Evolutionary conservation across 2,797 vertebrate species (phyloP).

Genomic region (Mormyrus hasselquistii): DNA sequence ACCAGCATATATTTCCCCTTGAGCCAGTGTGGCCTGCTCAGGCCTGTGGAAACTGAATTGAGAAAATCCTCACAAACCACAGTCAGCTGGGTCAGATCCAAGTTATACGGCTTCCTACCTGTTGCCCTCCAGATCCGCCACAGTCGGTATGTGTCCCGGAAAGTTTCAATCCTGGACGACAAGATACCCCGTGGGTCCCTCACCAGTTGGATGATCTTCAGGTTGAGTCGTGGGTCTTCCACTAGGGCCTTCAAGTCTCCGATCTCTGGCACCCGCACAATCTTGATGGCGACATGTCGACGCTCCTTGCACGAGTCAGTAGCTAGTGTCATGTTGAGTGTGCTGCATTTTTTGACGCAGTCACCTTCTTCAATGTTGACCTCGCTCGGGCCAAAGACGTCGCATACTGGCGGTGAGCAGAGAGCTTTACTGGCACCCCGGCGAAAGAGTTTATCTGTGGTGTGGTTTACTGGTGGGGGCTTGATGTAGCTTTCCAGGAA

Average conservation of each 20-base stretch:
- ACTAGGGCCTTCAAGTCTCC: slow-evolving; percentile 79
- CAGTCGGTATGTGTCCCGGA: slow-evolving; percentile 83
- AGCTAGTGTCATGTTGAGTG: slow-evolving; percentile 80
- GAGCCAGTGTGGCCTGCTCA: slow-evolving; percentile 77
- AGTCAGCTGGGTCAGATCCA: slow-evolving; percentile 83
- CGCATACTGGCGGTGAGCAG: slow-evolving; percentile 80
- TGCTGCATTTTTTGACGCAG: slow-evolving; percentile 78
- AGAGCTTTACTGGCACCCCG: slow-evolving; percentile 83
- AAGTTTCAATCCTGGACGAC: slow-evolving; percentile 86
- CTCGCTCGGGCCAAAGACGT: slow-evolving; percentile 60
- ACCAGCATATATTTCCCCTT: slow-evolving; percentile 92
- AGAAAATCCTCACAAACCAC: slow-evolving; percentile 86
- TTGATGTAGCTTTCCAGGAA: slow-evolving; percentile 91
- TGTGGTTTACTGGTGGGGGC: slow-evolving; percentile 79
- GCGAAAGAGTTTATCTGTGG: slow-evolving; percentile 81
- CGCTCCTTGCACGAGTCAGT: slow-evolving; percentile 76
- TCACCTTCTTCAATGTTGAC: slow-evolving; percentile 82
- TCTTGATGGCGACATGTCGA: slow-evolving; percentile 86
- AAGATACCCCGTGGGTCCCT: slow-evolving; percentile 86
- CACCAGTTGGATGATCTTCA: slow-evolving; percentile 91
- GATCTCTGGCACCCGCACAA: slow-evolving; percentile 81
- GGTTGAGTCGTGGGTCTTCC: slow-evolving; percentile 83
- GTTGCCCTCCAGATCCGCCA: slow-evolving; percentile 93
- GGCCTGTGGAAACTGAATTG: slow-evolving; percentile 80
- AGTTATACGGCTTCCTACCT: slow-evolving; percentile 79